A percentile compares a stretch with the other conserved stretches of the same genome.
phyloP scores from a whole-genome alignment of 2,113 vertebrate genomes.

The Australoheros scitulus region DNA sequence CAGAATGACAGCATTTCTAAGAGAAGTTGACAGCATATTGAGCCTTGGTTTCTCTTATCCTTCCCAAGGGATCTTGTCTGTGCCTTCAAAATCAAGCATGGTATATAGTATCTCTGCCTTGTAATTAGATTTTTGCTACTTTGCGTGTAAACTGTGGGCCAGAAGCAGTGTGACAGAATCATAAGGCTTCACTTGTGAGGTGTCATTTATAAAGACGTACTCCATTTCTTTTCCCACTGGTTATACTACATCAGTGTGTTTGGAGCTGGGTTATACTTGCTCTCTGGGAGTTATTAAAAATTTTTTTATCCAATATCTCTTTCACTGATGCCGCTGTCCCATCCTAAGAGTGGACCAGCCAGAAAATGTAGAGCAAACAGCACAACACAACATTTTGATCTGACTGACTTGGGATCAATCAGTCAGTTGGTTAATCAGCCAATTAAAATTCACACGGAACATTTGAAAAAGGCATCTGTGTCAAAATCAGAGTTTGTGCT shows the following conservation, averaged over 20 bases:
- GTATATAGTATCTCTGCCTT: slow-evolving; percentile 41
- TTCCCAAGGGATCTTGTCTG: slow-evolving; percentile 34
- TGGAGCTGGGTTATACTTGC: not conserved
- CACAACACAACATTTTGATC: not conserved
- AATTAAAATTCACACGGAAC: slow-evolving; percentile 1
- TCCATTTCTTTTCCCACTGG: not conserved
- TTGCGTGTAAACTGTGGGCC: slow-evolving; percentile 42
- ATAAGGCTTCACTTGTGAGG: not conserved
- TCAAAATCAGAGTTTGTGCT: not conserved
- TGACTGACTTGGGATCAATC: not conserved
- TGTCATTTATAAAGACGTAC: not conserved
- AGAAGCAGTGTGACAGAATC: slow-evolving; percentile 25
- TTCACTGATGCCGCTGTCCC: not conserved
- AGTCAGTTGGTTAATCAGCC: not conserved
- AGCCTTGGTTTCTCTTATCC: slow-evolving; percentile 33
- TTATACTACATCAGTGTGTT: not conserved
- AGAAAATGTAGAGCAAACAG: not conserved
- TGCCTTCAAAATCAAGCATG: slow-evolving; percentile 29
- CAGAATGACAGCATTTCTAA: slow-evolving; percentile 32
- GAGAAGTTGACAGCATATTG: slow-evolving; percentile 27
- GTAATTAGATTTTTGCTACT: slow-evolving; percentile 57
- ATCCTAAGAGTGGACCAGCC: not conserved
- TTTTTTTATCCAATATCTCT: not conserved
- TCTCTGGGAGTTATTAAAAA: not conserved
- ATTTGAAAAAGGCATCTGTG: not conserved